Base-by-base conservation (phyloP, 2,888 invertebrate genomes). In the Hartigia nigra region DNA sequence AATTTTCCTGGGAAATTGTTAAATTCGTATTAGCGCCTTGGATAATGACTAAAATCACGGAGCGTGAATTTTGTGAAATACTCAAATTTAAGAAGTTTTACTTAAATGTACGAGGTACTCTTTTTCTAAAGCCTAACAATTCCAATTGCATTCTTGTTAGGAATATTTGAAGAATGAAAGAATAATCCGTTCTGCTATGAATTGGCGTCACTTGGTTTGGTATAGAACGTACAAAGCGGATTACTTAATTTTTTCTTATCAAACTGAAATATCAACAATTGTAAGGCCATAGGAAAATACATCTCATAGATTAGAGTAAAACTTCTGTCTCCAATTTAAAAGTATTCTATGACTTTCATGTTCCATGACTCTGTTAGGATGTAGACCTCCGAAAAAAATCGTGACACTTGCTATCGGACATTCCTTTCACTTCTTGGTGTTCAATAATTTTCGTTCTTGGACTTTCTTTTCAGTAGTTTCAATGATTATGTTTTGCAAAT, bases 401-500 rank as follows among this genome's bases (percentile, higher is more conserved):
- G 39, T 23, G 23, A 55, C 5, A 55, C 39, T 23, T 55, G 39
- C 23, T 55, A 55, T 55, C 23, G 9, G 23, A 23, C 39, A 55
- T 23, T 55, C 39, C 39, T 23, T 1, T 55, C 55, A 55, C 2
- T 55, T 55, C 9, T 5, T 9, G 23, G 55, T 9, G 9, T 23
- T 23, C 1, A 2, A 23, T 23, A 23, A 55, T 55, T 55, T 55
- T 5, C 9, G 55, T 23, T 55, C 23, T 55, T 55, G 9, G 55
- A 23, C 55, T 9, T 23, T 55, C 23, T 9, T 23, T 23, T 55
- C 55, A 5, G 5, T 2, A 9, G 9, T 23, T 23, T n/a, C n/a
- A 23, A 55, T 55, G 55, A 23, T 23, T 55, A 23, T 55, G 23
- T 23, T 34, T 80, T 69, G 70, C 81, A 81, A 31, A 81, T 75